Percentiles rank a stretch among this genome's conserved stretches.
phyloP scores from a whole-genome alignment of 2,888 invertebrate genomes.

The Scaptomyza caliginosa region DNA sequence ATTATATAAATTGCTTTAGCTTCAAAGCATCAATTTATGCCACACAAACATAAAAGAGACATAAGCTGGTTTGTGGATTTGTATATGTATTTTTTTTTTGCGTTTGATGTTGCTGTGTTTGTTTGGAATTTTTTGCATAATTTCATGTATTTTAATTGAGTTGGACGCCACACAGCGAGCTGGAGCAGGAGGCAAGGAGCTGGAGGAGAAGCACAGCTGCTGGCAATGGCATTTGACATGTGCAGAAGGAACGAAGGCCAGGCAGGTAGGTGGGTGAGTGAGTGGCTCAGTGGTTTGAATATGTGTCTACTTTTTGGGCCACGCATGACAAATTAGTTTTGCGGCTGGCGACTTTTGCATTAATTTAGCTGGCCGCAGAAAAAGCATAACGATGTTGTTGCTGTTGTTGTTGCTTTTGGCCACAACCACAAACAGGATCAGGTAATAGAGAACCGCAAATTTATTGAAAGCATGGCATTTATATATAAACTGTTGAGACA shows the following conservation, averaged over 20 bases:
- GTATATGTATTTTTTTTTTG: not conserved
- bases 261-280: conserved; percentile 12
- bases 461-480: conserved; percentile 71
- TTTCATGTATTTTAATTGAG: conserved; percentile 72
- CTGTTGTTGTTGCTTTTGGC: conserved; percentile 8
- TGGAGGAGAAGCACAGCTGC: not conserved
- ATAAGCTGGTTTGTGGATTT: not conserved
- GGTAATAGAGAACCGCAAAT: conserved; percentile 77
- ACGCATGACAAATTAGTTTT: conserved; percentile 79
- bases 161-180: conserved; percentile 26
- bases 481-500: conserved; percentile 48
- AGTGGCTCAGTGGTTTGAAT: conserved; percentile 6
- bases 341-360: conserved; percentile 67
- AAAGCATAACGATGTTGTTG: not conserved
- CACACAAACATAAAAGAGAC: not conserved
- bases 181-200: not conserved
- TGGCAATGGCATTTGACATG: conserved; percentile 11
- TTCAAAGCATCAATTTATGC: conserved; percentile 3
- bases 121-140: conserved; percentile 68
- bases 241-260: not conserved
- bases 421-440: conserved; percentile 54
- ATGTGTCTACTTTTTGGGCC: conserved; percentile 45
- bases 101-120: conserved; percentile 28
- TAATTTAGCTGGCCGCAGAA: conserved; percentile 61
- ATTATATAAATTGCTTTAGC: not conserved